Conservation (phyloP, 2,888 invertebrate species). For the Fabriciana adippe region DNA sequence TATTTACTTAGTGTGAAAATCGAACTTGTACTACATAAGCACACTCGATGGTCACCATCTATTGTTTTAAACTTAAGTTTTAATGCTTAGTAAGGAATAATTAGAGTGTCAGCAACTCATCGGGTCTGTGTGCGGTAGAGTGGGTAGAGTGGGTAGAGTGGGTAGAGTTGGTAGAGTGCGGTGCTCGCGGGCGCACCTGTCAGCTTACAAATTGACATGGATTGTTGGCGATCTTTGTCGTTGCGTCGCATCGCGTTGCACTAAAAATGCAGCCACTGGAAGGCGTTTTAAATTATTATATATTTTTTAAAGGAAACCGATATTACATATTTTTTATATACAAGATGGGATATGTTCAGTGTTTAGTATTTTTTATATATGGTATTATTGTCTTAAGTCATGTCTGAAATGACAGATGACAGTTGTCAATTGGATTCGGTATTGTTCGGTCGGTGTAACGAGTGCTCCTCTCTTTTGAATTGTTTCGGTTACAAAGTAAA, state of each 20-base stretch:
- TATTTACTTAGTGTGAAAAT: too few relatives aligned
- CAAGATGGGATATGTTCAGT: too few relatives aligned
- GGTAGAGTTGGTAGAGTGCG: constrained; percentile 33
- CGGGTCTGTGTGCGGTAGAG: neutral
- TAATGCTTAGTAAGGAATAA: constrained; percentile 1
- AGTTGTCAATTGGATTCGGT: too few relatives aligned
- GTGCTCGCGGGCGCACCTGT: constrained; percentile 67
- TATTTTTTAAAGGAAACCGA: neutral
- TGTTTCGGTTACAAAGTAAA: too few relatives aligned
- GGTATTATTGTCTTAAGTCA: too few relatives aligned
- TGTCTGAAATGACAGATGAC: too few relatives aligned
- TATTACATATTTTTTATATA: too few relatives aligned
- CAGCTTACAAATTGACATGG: constrained; percentile 71
- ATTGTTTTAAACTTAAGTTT: neutral
- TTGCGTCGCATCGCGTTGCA: constrained; percentile 35
- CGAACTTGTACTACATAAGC: too few relatives aligned
- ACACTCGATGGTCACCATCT: too few relatives aligned
- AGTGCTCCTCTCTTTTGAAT: too few relatives aligned
- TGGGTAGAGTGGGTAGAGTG: neutral
- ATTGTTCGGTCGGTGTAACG: too few relatives aligned
- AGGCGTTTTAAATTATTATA: neutral
- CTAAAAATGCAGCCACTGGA: constrained; percentile 18
- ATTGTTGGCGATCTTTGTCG: constrained; percentile 77
- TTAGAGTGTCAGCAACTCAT: constrained; percentile 9
- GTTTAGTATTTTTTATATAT: too few relatives aligned